phyloP scores from a whole-genome alignment of 2,888 invertebrate genomes.

The Netelia melanura region DNA sequence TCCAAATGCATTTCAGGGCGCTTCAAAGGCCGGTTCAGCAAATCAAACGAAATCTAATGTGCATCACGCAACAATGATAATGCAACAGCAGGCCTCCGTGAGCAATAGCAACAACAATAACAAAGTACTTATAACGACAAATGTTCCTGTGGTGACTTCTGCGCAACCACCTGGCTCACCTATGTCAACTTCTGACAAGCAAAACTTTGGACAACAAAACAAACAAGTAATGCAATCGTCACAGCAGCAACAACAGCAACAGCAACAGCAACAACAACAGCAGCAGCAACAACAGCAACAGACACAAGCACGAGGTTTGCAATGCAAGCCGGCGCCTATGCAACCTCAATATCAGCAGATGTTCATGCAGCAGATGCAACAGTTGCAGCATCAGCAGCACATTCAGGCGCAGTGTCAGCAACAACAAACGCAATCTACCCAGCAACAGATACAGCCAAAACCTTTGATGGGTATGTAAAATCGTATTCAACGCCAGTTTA shows the following conservation, averaged over 20 bases:
- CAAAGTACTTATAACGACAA: constrained; percentile 77
- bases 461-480: constrained; percentile 86
- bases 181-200: constrained; percentile 86
- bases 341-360: constrained; percentile 76
- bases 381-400: constrained; percentile 77
- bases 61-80: constrained; percentile 80
- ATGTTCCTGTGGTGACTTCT: constrained; percentile 76
- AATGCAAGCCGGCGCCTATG: constrained; percentile 76
- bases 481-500: not conserved
- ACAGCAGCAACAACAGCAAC: constrained; percentile 83
- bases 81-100: constrained; percentile 78
- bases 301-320: constrained; percentile 78
- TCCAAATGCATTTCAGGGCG: constrained; percentile 85
- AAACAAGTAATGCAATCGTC: constrained; percentile 84
- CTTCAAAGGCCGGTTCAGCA: constrained; percentile 89
- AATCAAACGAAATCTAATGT: constrained; percentile 87
- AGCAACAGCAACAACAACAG: constrained; percentile 77
- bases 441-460: constrained; percentile 86
- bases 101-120: constrained; percentile 75
- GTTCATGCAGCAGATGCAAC: constrained; percentile 79
- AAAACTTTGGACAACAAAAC: constrained; percentile 85
- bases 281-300: constrained; percentile 82
- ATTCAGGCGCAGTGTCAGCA: constrained; percentile 75
- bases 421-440: constrained; percentile 75
- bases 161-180: constrained; percentile 86